These are phyloP conservation scores for Fragum sueziense DNA, from an alignment of 2,888 invertebrate species.

Conservation along the genomic window DNA sequence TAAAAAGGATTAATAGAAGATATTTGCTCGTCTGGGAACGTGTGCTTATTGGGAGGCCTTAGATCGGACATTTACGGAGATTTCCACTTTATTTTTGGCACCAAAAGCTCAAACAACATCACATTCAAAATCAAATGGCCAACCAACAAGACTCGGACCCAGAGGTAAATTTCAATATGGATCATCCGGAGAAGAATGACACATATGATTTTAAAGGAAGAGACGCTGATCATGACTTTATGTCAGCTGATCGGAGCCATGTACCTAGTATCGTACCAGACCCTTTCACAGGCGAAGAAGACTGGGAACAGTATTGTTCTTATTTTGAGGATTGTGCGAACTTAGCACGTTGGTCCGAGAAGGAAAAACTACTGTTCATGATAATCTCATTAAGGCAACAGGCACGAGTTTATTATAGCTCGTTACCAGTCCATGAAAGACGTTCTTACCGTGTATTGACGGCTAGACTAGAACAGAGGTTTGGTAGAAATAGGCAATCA, in stretches of 20 bases:
- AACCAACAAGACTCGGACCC: conserved; percentile 28
- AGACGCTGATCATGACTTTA: neutral
- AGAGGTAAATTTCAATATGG: conserved; percentile 30
- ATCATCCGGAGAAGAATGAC: conserved; percentile 15
- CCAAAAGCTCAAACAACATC: neutral
- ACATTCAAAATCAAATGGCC: conserved; percentile 7
- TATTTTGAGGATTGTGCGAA: conserved; percentile 46
- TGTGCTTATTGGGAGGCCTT: neutral
- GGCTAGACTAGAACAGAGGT: no score
- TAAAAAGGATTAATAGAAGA: no score
- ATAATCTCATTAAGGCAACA: conserved; percentile 26
- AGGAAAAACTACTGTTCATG: conserved; percentile 30
- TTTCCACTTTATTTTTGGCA: neutral
- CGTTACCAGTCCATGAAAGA: conserved; percentile 8
- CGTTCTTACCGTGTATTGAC: conserved; percentile 23
- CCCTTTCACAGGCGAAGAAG: conserved; percentile 25
- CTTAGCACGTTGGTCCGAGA: conserved; percentile 36
- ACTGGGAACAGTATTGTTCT: conserved; percentile 43
- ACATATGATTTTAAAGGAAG: neutral
- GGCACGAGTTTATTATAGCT: conserved; percentile 27
- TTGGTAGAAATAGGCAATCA: no score
- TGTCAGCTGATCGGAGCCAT: neutral
- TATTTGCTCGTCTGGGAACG: neutral
- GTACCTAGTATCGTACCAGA: conserved; percentile 32
- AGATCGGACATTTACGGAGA: neutral